phyloP scores from a whole-genome alignment of 2,888 invertebrate genomes.

The Melinaea menophilus region DNA sequence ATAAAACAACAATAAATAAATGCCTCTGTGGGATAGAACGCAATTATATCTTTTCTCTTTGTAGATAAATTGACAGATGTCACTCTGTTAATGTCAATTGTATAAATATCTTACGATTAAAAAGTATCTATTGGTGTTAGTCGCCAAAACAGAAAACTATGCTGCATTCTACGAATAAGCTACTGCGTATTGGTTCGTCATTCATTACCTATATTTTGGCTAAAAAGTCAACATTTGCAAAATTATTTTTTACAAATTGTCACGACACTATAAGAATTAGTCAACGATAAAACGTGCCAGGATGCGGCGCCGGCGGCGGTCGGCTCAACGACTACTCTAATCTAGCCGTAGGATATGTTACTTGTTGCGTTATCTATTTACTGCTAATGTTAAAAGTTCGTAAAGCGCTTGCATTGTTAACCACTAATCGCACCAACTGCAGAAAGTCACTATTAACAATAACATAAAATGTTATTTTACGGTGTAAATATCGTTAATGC shows the following conservation, averaged over 20 bases:
- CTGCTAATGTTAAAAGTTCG: conserved; percentile 47
- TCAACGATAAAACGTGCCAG: conserved; percentile 68
- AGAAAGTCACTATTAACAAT: conserved; percentile 47
- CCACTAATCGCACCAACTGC: conserved; percentile 45
- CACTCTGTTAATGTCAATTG: conserved; percentile 72
- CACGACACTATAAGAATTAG: conserved; percentile 75
- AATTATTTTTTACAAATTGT: conserved; percentile 73
- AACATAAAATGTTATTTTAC: conserved; percentile 41
- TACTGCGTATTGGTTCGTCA: conserved; percentile 77
- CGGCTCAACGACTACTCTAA: conserved; percentile 51
- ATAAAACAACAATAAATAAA: conserved; percentile 73
- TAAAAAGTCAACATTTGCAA: conserved; percentile 78
- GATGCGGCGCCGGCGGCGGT: conserved; percentile 47
- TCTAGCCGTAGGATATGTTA: conserved; percentile 63
- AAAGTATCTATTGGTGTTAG: conserved; percentile 75
- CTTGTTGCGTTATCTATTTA: conserved; percentile 55
- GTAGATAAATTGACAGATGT: conserved; percentile 76
- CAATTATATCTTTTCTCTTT: conserved; percentile 59
- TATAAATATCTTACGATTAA: conserved; percentile 74
- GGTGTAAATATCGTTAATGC: conserved; percentile 50
- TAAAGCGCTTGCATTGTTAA: conserved; percentile 53
- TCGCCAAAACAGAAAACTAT: conserved; percentile 74
- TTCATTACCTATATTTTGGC: conserved; percentile 76
- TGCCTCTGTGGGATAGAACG: conserved; percentile 72
- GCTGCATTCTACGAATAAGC: conserved; percentile 75